Base-by-base conservation (phyloP, 1,140 invertebrate species). In the Laupala kohalensis region DNA sequence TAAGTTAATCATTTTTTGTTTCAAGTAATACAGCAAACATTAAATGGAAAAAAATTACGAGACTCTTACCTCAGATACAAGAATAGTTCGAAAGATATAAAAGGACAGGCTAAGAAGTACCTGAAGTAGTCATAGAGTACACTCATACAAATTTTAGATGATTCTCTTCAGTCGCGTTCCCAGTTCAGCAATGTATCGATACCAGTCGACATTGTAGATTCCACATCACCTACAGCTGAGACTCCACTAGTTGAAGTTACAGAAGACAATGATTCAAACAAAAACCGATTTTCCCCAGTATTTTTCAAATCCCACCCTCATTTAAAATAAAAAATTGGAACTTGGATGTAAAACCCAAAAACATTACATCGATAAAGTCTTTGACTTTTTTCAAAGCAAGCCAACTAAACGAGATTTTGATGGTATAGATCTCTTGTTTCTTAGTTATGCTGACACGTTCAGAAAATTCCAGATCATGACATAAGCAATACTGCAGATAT, bases 381-480 rank as follows among this genome's bases (percentile, higher is more conserved):
- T 68, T 26, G 23, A 6, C 15, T 68, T 25, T 68, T 23, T 68
- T 12, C 25, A 26, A 68, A 28, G 23, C 3, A 2, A 26, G 25
- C 6, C 9, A 28, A 68, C 13, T 23, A 2, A 65, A 65, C 9
- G 23, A 6, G 62, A 72, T 37, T 53, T 70, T 4, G 73, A 74
- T 19, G 26, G 64, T 30, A 74, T 70, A 13, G 71, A 74, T 23
- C 12, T 72, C 68, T 28, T 74, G 5, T 74, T 74, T 19, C 37
- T 74, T 3, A 69, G 67, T 23, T 72, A 74, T 67, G 73, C 73
- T 63, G 67, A 74, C 15, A 72, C 71, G 0, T 74, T 72, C 27
- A 74, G 64, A 27, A 74, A 72, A 70, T 74, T 74, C 30, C 67
- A 30, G 30, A 62, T n/a, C n/a, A n/a, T n/a, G n/a, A n/a, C n/a